These are phyloP conservation scores for Eupithecia centaureata DNA, from an alignment of 2,888 invertebrate genomes.

Conservation along the genomic window DNA sequence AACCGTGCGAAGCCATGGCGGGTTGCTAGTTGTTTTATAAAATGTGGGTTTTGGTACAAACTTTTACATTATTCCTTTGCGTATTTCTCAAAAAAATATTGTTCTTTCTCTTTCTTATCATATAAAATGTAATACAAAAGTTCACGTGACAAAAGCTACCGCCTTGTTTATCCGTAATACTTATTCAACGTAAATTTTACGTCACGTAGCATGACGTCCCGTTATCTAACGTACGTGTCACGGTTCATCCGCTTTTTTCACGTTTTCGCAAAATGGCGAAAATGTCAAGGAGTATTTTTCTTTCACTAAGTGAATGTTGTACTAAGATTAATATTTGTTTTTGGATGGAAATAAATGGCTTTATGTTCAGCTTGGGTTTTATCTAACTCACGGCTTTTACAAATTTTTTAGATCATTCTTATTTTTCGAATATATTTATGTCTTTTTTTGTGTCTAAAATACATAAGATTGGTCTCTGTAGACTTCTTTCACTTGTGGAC, in stretches of 20 bases:
- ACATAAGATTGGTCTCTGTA: too few species aligned
- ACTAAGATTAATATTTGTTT: constrained; percentile 30
- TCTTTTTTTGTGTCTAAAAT: too few species aligned
- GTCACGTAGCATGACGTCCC: constrained; percentile 50
- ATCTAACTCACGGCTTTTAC: background rate
- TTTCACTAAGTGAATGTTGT: constrained; percentile 32
- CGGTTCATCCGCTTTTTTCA: constrained; percentile 31
- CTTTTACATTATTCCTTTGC: too few species aligned
- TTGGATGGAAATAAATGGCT: constrained; percentile 1
- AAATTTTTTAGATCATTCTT: background rate
- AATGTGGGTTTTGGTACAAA: too few species aligned
- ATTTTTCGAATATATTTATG: background rate
- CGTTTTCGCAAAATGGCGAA: constrained; percentile 44
- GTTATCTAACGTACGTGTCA: constrained; percentile 56
- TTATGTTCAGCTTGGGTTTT: background rate
- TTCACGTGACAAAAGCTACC: background rate
- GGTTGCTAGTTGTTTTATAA: too few species aligned
- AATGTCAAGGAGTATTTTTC: constrained; percentile 30
- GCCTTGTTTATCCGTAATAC: constrained; percentile 21
- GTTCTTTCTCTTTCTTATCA: background rate
- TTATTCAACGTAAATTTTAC: constrained; percentile 42
- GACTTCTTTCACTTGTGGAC: too few species aligned
- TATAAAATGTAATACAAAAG: background rate
- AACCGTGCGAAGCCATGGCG: too few species aligned
- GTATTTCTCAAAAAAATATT: background rate